These are phyloP conservation scores for Stenoptilia bipunctidactyla DNA, from an alignment of 2,888 invertebrate species.

Conservation along the genomic window DNA sequence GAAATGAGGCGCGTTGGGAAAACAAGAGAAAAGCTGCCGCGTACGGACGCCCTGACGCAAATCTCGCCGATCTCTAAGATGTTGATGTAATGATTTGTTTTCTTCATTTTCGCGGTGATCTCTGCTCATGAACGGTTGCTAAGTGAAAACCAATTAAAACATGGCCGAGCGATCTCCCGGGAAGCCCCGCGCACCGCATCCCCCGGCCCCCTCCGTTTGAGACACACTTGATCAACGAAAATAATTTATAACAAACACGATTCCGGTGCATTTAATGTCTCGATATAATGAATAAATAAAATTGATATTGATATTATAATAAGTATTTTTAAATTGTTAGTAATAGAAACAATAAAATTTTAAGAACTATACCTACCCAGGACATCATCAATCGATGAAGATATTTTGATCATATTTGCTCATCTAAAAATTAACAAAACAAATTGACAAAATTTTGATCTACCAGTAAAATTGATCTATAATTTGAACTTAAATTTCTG, in stretches of 20 bases:
- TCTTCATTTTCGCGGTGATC: conserved; percentile 62
- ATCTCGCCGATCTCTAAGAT: conserved; percentile 68
- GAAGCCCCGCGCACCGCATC: conserved; percentile 30
- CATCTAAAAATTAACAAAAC: no score
- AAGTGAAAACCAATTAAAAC: conserved; percentile 72
- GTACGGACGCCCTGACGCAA: conserved; percentile 59
- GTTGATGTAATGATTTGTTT: conserved; percentile 71
- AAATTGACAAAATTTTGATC: no score
- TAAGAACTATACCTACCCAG: no score
- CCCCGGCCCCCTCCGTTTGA: conserved; percentile 26
- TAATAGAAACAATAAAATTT: no score
- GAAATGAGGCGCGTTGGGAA: conserved; percentile 69
- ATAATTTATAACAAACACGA: conserved; percentile 40
- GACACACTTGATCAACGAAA: conserved; percentile 52
- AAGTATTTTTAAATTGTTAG: no score
- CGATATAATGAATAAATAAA: background rate
- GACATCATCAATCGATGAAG: no score
- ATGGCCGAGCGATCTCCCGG: conserved; percentile 71
- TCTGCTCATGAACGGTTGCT: conserved; percentile 70
- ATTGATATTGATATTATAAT: no score
- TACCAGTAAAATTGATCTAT: no score
- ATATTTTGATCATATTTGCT: no score
- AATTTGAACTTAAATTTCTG: no score
- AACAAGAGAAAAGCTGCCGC: conserved; percentile 61
- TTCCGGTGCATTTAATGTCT: conserved; percentile 22